These are phyloP conservation scores for Athene cunicularia DNA, from an alignment of 2,113 vertebrate genomes.

Conservation along the genomic window DNA sequence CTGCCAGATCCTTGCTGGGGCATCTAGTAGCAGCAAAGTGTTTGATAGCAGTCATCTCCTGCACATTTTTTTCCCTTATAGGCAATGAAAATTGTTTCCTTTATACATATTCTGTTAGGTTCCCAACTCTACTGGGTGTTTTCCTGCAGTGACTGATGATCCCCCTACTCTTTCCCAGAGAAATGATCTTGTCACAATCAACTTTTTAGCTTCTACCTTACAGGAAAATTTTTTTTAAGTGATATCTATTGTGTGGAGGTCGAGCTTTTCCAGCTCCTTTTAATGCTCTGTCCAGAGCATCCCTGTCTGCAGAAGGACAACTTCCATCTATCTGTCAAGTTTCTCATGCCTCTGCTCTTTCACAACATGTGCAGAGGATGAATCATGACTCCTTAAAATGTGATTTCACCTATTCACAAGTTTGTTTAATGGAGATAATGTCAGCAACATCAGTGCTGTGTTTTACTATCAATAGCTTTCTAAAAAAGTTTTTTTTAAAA, in stretches of 20 bases:
- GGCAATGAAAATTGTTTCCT: not conserved
- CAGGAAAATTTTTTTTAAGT: not conserved
- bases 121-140: not conserved
- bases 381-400: not conserved
- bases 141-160: not conserved
- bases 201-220: not conserved
- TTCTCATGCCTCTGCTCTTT: not conserved
- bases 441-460: not conserved
- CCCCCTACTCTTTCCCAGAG: not conserved
- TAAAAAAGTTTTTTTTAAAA: not conserved
- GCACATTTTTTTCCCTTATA: not conserved
- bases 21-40: not conserved
- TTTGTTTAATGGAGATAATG: not conserved
- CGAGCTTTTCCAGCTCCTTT: not conserved
- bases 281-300: not conserved
- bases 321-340: not conserved
- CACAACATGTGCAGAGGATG: not conserved
- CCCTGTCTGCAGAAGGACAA: not conserved
- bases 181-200: not conserved
- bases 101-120: too few species aligned
- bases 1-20: not conserved
- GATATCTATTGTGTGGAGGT: fast-evolving
- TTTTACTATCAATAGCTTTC: not conserved
- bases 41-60: not conserved
- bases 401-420: not conserved